A percentile compares a stretch with the other conserved stretches of the same genome.
Conservation (phyloP, 2,888 invertebrate species). For the Ligdia adustata region DNA sequence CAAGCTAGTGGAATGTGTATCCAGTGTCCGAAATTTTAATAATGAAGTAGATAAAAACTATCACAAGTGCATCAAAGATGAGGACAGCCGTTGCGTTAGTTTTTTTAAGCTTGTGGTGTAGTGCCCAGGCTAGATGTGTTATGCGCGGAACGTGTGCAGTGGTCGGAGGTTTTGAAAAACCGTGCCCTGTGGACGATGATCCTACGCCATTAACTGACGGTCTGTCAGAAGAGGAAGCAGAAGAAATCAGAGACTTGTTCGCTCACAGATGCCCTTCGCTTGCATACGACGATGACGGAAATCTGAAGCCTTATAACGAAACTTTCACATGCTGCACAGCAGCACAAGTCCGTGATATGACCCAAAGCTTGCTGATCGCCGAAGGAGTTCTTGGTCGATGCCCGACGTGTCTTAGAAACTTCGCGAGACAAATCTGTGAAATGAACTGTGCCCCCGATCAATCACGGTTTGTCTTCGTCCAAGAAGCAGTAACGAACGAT, state of each 20-base stretch:
- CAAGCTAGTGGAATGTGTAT: constrained; percentile 6
- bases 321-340: constrained; percentile 86
- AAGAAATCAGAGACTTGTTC: constrained; percentile 64
- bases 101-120: constrained; percentile 49
- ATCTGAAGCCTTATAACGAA: constrained; percentile 53
- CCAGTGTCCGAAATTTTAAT: constrained; percentile 16
- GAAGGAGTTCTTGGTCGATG: constrained; percentile 90
- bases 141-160: constrained; percentile 60
- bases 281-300: constrained; percentile 64
- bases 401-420: constrained; percentile 91
- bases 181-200: constrained; percentile 51
- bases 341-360: constrained; percentile 79
- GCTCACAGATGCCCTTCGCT: constrained; percentile 86
- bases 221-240: constrained; percentile 57
- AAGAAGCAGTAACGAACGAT: constrained; percentile 39
- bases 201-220: constrained; percentile 51
- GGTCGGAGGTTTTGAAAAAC: constrained; percentile 50
- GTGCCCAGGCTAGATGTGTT: constrained; percentile 55
- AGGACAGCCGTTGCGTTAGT: constrained; percentile 41
- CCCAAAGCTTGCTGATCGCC: constrained; percentile 83
- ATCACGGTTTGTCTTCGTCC: constrained; percentile 65
- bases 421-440: constrained; percentile 90
- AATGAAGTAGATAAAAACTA: constrained; percentile 20
- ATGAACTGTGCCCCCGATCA: constrained; percentile 92
- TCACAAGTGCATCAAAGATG: constrained; percentile 39